Conservation (phyloP, 2,113 vertebrate species). For the Mesoclemmys tuberculata region DNA sequence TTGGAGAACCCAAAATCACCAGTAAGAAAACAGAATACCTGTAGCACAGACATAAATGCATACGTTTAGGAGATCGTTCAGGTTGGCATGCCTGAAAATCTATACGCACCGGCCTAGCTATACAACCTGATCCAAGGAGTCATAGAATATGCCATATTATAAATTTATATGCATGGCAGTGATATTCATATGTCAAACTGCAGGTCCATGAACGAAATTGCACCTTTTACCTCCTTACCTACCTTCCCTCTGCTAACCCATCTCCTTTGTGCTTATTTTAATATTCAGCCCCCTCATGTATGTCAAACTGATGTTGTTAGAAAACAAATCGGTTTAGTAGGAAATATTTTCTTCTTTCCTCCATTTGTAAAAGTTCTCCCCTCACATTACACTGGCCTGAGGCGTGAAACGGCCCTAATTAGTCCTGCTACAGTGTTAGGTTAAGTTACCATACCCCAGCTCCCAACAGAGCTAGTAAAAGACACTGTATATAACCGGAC, state of each 20-base stretch:
- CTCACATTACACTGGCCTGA: not conserved
- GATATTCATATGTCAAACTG: not conserved
- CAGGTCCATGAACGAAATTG: not conserved
- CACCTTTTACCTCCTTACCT: not conserved
- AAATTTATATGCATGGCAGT: not conserved
- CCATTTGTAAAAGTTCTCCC: not conserved
- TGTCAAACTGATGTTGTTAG: not conserved
- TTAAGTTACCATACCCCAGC: not conserved
- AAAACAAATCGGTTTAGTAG: fast-evolving
- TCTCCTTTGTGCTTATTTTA: not conserved
- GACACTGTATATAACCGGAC: not conserved
- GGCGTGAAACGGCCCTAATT: not conserved
- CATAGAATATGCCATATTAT: no score
- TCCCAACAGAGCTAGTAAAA: not conserved
- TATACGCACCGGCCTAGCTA: not conserved
- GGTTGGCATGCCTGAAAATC: not conserved
- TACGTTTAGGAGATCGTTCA: not conserved
- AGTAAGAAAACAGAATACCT: not conserved
- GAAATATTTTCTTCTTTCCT: not conserved
- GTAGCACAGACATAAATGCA: not conserved
- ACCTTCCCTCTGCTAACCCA: fast-evolving
- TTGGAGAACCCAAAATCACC: not conserved
- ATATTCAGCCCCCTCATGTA: not conserved
- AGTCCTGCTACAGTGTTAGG: fast-evolving
- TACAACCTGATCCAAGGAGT: not conserved